Percentiles rank a stretch among this genome's conserved stretches.
Conservation (phyloP, 2,888 invertebrate species). For the Heliothis peltigera region DNA sequence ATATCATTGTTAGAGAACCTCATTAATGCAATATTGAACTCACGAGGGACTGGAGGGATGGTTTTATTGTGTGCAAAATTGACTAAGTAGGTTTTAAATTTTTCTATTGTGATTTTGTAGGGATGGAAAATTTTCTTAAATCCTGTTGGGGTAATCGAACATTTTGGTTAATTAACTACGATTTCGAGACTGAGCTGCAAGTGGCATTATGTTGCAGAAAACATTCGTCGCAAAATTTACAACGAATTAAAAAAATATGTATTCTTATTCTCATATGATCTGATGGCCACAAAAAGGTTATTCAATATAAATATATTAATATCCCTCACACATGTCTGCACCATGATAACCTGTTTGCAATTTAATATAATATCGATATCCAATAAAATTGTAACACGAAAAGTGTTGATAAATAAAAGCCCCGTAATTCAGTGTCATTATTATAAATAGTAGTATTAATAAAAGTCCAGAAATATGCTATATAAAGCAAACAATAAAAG, state of each 20-base stretch:
- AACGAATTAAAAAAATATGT: too few relatives aligned
- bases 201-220: neutral
- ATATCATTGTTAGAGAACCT: constrained; percentile 86
- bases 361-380: neutral
- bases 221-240: neutral
- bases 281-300: neutral
- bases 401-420: neutral
- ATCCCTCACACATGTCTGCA: neutral
- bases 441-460: too few relatives aligned
- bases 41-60: constrained; percentile 74
- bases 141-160: neutral
- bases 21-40: constrained; percentile 88
- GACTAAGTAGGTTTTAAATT: constrained; percentile 76
- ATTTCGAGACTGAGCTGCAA: too few relatives aligned
- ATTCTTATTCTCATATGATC: neutral
- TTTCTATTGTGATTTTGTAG: constrained; percentile 53
- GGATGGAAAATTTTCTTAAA: constrained; percentile 5
- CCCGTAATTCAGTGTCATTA: neutral
- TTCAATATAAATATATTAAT: neutral
- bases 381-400: neutral
- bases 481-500: neutral
- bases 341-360: neutral
- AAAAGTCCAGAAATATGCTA: too few relatives aligned
- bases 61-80: constrained; percentile 84
- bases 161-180: neutral